Conservation (phyloP, 2,113 vertebrate genomes). For the Ictidomys tridecemlineatus region DNA sequence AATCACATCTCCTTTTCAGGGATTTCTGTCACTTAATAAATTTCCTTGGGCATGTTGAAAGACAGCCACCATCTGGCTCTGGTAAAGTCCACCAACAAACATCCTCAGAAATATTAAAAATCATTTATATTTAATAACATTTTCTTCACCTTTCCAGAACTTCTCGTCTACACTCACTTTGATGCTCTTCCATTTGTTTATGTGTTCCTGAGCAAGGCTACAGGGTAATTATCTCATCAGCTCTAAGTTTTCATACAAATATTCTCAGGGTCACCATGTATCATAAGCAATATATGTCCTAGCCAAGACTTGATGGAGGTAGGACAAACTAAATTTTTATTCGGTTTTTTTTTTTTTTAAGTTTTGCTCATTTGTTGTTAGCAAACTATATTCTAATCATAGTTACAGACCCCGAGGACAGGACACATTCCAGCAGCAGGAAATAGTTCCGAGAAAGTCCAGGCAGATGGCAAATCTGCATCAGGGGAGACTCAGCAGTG, state of each 20-base stretch:
- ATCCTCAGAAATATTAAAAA: conserved; percentile 41
- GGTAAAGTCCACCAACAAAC: conserved; percentile 33
- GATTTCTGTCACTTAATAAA: conserved; percentile 61
- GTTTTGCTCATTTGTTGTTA: conserved; percentile 20
- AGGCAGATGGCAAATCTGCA: conserved; percentile 75
- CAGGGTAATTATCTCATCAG: not conserved
- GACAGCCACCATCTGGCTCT: conserved; percentile 48
- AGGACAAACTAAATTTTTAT: not conserved
- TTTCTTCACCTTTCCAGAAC: not conserved
- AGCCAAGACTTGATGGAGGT: not conserved
- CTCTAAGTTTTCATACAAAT: not conserved
- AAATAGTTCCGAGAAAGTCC: conserved; percentile 65
- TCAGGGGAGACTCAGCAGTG: conserved; percentile 54
- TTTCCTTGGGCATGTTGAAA: conserved; percentile 33
- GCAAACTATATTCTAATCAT: not conserved
- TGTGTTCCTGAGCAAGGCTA: not conserved
- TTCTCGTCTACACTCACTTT: not conserved
- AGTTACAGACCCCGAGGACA: not conserved
- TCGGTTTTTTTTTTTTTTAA: not conserved
- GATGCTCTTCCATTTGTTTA: not conserved
- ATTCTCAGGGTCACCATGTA: not conserved
- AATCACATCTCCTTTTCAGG: not conserved
- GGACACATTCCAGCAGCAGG: not conserved
- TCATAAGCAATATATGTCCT: not conserved
- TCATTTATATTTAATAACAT: conserved; percentile 43